phyloP scores from a whole-genome alignment of 2,888 invertebrate species.

The Rhagonycha lutea region DNA sequence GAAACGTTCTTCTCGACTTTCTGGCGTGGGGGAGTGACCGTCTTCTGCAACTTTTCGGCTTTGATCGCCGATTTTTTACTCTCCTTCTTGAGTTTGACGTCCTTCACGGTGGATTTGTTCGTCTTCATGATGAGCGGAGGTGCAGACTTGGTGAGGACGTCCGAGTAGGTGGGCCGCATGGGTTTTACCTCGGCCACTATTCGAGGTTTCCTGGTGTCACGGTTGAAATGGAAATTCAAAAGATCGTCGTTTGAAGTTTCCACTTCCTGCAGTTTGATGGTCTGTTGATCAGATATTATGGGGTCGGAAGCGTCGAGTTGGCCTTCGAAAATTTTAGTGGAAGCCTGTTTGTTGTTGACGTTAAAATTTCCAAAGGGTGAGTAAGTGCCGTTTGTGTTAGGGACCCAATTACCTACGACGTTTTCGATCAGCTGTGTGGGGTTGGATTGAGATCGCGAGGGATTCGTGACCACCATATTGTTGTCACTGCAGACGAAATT shows the following conservation, averaged over 20 bases:
- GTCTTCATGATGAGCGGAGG: constrained; percentile 52
- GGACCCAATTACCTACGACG: constrained; percentile 73
- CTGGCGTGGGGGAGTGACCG: constrained; percentile 52
- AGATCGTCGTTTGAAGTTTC: constrained; percentile 41
- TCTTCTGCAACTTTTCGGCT: constrained; percentile 50
- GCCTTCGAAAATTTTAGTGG: constrained; percentile 45
- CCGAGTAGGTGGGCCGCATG: constrained; percentile 85
- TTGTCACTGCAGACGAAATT: constrained; percentile 10
- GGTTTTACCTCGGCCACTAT: constrained; percentile 86
- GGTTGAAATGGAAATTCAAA: constrained; percentile 56
- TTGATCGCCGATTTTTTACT: constrained; percentile 52
- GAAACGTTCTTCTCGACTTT: constrained; percentile 54
- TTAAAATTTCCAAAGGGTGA: constrained; percentile 72
- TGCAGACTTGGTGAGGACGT: constrained; percentile 74
- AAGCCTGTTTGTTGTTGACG: constrained; percentile 48
- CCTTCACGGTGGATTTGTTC: constrained; percentile 49
- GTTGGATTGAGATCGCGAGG: constrained; percentile 27
- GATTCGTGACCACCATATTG: constrained; percentile 6
- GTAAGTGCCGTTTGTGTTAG: constrained; percentile 73
- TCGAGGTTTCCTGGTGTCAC: constrained; percentile 65
- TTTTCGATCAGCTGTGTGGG: constrained; percentile 65
- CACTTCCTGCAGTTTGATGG: constrained; percentile 31
- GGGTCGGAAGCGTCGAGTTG: constrained; percentile 32
- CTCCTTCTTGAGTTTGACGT: constrained; percentile 52
- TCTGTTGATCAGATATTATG: constrained; percentile 15